These are phyloP conservation scores for Percopsis transmontana DNA, from an alignment of 2,113 vertebrate species.

Conservation along the genomic window DNA sequence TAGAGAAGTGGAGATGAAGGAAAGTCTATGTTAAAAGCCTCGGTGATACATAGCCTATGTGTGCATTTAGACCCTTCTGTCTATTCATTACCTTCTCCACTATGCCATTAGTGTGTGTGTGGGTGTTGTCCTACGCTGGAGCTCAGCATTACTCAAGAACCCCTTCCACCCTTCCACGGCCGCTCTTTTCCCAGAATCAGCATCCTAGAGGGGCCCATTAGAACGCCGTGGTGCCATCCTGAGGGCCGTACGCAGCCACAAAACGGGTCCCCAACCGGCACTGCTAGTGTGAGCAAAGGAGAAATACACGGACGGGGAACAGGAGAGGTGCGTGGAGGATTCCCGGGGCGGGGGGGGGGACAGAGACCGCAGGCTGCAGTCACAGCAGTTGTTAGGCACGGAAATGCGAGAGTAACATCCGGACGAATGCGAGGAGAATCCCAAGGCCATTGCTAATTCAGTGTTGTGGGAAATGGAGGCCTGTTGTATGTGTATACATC, in stretches of 20 bases:
- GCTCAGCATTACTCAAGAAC: constrained; percentile 30
- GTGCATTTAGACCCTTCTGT: constrained; percentile 25
- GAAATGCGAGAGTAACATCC: too few species aligned
- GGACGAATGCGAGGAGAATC: too few species aligned
- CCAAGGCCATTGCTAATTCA: too few species aligned
- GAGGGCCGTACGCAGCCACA: constrained; percentile 54
- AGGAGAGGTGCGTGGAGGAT: constrained; percentile 6
- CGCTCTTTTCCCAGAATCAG: constrained; percentile 38
- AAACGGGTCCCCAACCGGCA: constrained; percentile 44
- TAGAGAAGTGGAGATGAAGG: constrained; percentile 22
- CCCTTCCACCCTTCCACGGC: constrained; percentile 16
- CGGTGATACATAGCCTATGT: constrained; percentile 24
- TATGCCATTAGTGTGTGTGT: constrained; percentile 37
- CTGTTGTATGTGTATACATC: too few species aligned
- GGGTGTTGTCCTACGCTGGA: constrained; percentile 29
- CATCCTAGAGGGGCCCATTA: constrained; percentile 54
- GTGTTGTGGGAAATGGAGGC: too few species aligned
- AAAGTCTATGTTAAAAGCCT: constrained; percentile 38
- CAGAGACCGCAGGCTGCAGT: constrained; percentile 13
- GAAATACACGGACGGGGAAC: background rate
- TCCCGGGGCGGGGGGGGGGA: constrained; percentile 19
- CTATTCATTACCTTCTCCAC: constrained; percentile 35
- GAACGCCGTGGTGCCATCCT: constrained; percentile 27
- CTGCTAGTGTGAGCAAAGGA: constrained; percentile 27
- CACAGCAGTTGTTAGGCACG: constrained; percentile 3